phyloP scores from a whole-genome alignment of 2,797 vertebrate genomes.

The Tragelaphus eurycerus region DNA sequence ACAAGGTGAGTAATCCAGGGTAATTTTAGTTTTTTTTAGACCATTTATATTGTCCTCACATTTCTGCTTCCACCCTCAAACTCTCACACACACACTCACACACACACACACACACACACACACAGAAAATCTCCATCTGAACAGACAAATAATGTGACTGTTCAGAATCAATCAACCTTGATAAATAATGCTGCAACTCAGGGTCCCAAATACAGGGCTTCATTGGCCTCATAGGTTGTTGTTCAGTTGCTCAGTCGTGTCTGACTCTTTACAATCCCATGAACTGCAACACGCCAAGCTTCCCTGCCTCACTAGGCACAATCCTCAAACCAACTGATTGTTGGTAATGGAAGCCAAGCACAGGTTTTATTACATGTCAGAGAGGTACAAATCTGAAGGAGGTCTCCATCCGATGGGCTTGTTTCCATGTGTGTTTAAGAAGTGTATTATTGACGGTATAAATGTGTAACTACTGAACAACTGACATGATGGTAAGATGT shows the following conservation, averaged over 20 bases:
- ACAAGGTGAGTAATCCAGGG: background rate
- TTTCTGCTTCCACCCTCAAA: background rate
- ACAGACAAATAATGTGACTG: background rate
- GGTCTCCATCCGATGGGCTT: background rate
- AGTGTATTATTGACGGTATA: background rate
- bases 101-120: too few relatives aligned
- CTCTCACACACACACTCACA: background rate
- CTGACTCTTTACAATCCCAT: background rate
- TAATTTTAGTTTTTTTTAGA: background rate
- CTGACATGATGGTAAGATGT: background rate
- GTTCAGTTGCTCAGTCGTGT: background rate
- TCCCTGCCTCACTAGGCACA: background rate
- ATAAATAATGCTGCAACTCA: background rate
- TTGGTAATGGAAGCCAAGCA: background rate
- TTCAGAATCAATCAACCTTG: background rate
- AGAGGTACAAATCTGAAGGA: background rate
- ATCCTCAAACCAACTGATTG: background rate
- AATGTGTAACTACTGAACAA: constrained; percentile 27
- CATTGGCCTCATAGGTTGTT: background rate
- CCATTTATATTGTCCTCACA: background rate
- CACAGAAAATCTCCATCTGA: background rate
- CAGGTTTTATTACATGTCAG: background rate
- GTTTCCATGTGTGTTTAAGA: constrained; percentile 32
- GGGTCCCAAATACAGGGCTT: background rate
- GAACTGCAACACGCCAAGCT: background rate